Evolutionary conservation across 2,888 invertebrate species (phyloP).

Genomic region (Ophion ventricosus): DNA sequence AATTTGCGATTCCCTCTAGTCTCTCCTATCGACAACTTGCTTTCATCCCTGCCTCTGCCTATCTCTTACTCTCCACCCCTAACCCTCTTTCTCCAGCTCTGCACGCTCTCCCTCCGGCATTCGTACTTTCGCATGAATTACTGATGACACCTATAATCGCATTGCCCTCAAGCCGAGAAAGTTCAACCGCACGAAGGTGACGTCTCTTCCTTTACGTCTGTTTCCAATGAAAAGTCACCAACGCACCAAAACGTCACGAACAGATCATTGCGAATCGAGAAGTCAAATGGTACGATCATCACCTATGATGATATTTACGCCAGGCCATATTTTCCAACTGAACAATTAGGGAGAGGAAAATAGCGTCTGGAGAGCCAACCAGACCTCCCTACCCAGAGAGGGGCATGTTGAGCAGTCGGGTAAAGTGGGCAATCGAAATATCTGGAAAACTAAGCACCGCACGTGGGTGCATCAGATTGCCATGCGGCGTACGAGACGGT

Average conservation of each 20-base stretch:
- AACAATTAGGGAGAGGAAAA: too few relatives aligned
- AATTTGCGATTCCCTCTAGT: slow-evolving; percentile 34
- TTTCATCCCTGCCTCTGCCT: slow-evolving; percentile 1
- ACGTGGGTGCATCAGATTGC: too few relatives aligned
- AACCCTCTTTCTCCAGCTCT: background rate
- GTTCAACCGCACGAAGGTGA: background rate
- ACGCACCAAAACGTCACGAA: background rate
- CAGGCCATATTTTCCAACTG: too few relatives aligned
- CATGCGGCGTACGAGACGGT: too few relatives aligned
- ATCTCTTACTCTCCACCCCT: background rate
- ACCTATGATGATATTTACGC: too few relatives aligned
- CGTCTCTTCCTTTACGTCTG: background rate
- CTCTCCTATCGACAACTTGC: background rate
- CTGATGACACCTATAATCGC: background rate
- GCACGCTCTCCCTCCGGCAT: background rate
- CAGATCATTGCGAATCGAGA: background rate
- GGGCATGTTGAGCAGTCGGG: too few relatives aligned
- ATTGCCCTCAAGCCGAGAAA: background rate
- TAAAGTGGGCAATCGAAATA: too few relatives aligned
- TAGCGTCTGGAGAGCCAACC: too few relatives aligned
- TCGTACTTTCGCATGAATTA: background rate
- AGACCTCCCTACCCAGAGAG: too few relatives aligned
- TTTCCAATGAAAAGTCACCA: background rate
- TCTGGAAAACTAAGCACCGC: too few relatives aligned
- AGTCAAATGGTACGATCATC: too few relatives aligned